Evolutionary conservation across 2,797 vertebrate species (phyloP), one percentile per base, ranked within the genome.

Genomic region (Acridotheres tristis): DNA sequence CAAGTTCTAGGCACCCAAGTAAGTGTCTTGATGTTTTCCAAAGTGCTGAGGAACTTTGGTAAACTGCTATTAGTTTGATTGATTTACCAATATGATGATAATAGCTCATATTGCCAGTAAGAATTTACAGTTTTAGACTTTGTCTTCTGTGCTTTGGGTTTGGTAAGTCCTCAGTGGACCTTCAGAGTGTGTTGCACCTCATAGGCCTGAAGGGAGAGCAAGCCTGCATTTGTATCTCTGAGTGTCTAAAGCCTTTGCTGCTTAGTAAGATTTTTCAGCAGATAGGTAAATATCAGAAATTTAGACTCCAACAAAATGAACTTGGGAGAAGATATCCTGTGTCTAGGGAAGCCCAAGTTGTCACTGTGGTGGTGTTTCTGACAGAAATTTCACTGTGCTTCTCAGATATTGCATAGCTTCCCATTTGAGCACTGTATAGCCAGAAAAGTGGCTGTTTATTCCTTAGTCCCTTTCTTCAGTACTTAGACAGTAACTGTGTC

Each of bases 321-420:
- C 15, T 11, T 74, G 16, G 19, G n/a, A 63, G 68, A 74, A 77
- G 27, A 34, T 27, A 25, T 2, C 10, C 26, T 27, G 4, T 9
- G 4, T 59, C 50, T 65, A 27, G 36, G 7, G 34, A 59, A 77
- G 50, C 3, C 19, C 30, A 23, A 26, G 16, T 21, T 43, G 27
- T n/a, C 18, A 21, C 25, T 3, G 2, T 16, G 13, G 16, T 30
- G 32, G 7, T 63, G 20, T 10, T 77, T n/a, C 38, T 63, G 50
- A 43, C 38, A 80, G 65, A 77, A 67, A 53, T 51, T 17, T 18
- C 13, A 4, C 36, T 23, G 30, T 13, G 15, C 13, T 74, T 80
- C 57, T 61, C n/a, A 51, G 21, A 15, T 30, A 3, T 10, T 50
- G 57, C 0, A 0, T 16, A 66, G 40, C 25, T 75, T 34, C 23